Percentiles rank a stretch among this genome's conserved stretches.
Evolutionary conservation across 2,888 invertebrate genomes (phyloP).

Genomic region (Acleris cristana): DNA sequence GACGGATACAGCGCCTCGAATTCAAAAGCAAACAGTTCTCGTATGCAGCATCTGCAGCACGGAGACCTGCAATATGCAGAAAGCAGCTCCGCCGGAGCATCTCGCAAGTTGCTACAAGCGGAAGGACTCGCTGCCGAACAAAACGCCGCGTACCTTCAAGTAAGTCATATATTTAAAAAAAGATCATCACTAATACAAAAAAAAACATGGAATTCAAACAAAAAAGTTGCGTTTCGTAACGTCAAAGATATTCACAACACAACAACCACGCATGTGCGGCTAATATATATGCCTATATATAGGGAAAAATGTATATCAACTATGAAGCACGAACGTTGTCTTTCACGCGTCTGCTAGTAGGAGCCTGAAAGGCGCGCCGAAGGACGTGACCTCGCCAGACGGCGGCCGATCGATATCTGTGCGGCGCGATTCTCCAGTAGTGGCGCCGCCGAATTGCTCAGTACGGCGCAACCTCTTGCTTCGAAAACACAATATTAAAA

Average conservation of each 20-base stretch:
- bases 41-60: constrained; percentile 86
- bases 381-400: constrained; percentile 81
- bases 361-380: constrained; percentile 79
- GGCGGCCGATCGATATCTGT: constrained; percentile 72
- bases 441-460: constrained; percentile 63
- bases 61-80: constrained; percentile 93
- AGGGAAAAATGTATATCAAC: constrained; percentile 9
- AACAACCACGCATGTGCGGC: constrained; percentile 32
- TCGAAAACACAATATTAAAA: constrained; percentile 61
- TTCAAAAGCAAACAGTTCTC: constrained; percentile 76
- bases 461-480: constrained; percentile 69
- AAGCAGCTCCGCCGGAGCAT: constrained; percentile 90
- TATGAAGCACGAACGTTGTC: constrained; percentile 20
- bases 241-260: constrained; percentile 27
- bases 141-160: constrained; percentile 92
- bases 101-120: constrained; percentile 90
- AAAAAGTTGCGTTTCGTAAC: neutral
- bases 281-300: constrained; percentile 1
- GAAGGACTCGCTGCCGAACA: constrained; percentile 94
- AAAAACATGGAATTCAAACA: neutral
- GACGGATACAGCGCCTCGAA: constrained; percentile 91
- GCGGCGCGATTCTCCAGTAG: constrained; percentile 61
- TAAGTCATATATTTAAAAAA: constrained; percentile 60
- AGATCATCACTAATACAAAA: neutral
- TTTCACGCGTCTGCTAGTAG: constrained; percentile 40